phyloP scores from a whole-genome alignment of 1,140 invertebrate species.

The Leptestheria dahalacensis region DNA sequence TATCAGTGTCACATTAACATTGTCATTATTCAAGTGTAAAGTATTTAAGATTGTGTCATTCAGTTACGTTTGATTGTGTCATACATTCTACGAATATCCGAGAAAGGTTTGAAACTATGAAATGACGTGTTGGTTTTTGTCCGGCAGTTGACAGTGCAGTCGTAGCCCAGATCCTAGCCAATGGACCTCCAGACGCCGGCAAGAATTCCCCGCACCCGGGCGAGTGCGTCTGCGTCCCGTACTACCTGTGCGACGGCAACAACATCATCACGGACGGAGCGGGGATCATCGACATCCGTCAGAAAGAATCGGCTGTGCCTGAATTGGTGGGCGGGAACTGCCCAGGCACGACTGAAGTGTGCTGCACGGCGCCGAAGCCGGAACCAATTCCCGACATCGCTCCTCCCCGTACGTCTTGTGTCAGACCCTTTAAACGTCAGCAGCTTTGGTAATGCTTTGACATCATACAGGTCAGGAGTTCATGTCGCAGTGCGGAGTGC shows the following conservation, averaged over 20 bases:
- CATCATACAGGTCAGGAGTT: slow-evolving; percentile 15
- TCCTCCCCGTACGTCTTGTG: slow-evolving; percentile 1
- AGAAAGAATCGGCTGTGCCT: background rate
- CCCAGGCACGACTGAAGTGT: slow-evolving; percentile 25
- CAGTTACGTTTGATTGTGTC: too few relatives aligned
- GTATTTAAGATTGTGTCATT: too few relatives aligned
- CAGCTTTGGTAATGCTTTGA: too few relatives aligned
- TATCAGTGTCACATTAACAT: too few relatives aligned
- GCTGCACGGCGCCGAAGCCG: slow-evolving; percentile 22
- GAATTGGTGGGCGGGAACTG: slow-evolving; percentile 18
- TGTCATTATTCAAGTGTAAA: too few relatives aligned
- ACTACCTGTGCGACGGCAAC: slow-evolving; percentile 50
- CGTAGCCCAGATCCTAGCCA: slow-evolving; percentile 12
- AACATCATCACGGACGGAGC: slow-evolving; percentile 49
- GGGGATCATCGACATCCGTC: slow-evolving; percentile 54
- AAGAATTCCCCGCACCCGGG: slow-evolving; percentile 17
- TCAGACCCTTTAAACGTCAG: too few relatives aligned
- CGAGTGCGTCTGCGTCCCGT: slow-evolving; percentile 31
- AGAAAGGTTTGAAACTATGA: background rate
- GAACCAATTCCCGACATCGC: slow-evolving; percentile 7
- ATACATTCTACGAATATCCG: background rate
- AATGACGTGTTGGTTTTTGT: background rate
- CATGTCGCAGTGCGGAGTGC: slow-evolving; percentile 44
- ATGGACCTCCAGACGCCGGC: slow-evolving; percentile 12
- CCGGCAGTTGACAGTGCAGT: background rate